Base-by-base conservation (phyloP, 92 coral and sea anemone genomes). In the Palythoa grandis region DNA sequence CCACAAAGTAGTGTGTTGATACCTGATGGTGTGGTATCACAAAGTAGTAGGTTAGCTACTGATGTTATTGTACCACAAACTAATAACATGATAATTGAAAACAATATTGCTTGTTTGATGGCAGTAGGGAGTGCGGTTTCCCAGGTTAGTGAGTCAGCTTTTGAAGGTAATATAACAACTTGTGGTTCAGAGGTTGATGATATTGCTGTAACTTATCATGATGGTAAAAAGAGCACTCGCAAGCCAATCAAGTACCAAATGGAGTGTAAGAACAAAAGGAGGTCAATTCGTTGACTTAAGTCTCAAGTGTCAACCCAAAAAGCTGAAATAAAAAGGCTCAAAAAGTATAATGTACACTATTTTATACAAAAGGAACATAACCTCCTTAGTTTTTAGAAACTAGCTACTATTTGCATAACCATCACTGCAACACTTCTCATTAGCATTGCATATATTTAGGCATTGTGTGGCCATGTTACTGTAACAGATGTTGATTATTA, bases 221-320 rank as follows among this genome's bases (percentile, higher is more conserved):
- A 5, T 43, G 7, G 50, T 0, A 43, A 43, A 3, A 43, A 43
- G 50, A 43, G 50, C 69, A 69, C 74, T 25, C n/a, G n/a, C 14
- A 69, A 25, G 25, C 39, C 47, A 69, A 37, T 69, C 74, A 69
- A 69, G 14, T 69, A 69, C 47, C 74, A 29, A 37, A 69, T 29
- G 47, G 74, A 69, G 47, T 69, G 74, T 69, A 69, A 69, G 19
- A 69, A 24, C 19, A 25, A 69, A 69, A 69, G 73, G 73, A 69
- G 73, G 17, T 69, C 74, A 69, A 69, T 69, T 69, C 74, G 47
- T 10, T n/a, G 74, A 69, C 74, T 69, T n/a, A 69, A 69, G 74
- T 25, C 74, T 47, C 74, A 69, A 69, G 74, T 69, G 74, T 69
- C 74, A 69, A 69, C 39, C 43, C 74, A 11, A 25, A 69, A 69